Evolutionary conservation across 2,797 vertebrate genomes (phyloP).

Genomic region (Danio jaintianensis): DNA sequence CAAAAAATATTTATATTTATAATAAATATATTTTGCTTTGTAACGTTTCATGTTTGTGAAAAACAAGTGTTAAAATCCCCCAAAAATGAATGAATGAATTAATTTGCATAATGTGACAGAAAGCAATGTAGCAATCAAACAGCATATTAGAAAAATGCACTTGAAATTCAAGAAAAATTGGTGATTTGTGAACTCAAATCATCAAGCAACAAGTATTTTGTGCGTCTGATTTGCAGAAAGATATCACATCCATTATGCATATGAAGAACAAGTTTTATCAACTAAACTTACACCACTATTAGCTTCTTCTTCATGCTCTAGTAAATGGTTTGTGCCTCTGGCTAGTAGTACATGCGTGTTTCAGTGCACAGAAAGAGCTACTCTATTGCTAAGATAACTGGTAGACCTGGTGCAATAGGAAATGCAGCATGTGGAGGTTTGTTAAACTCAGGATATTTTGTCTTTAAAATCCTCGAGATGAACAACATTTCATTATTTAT

Average conservation of each 20-base stretch:
- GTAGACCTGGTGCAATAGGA: neutral
- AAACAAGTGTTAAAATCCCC: no score
- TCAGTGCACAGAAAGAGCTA: neutral
- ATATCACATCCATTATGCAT: slow-evolving; percentile 6
- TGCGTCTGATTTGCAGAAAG: neutral
- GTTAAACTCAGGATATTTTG: slow-evolving; percentile 20
- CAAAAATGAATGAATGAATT: no score
- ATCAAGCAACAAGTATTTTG: no score
- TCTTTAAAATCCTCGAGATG: neutral
- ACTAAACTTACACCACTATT: neutral
- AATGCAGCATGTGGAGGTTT: slow-evolving; percentile 1
- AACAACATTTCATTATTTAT: neutral
- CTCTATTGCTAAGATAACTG: no score
- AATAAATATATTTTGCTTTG: no score
- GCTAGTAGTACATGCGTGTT: neutral
- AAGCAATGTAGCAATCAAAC: no score
- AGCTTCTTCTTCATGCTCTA: slow-evolving; percentile 38
- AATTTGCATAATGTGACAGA: no score
- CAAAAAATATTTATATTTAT: no score
- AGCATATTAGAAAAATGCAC: no score
- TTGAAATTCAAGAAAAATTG: no score
- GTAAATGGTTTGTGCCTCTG: neutral
- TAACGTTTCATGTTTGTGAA: no score
- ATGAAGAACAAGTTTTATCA: slow-evolving; percentile 31
- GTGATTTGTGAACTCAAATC: no score